Evolutionary conservation across 2,797 vertebrate species (phyloP).

Genomic region (Eupleurogrammus muticus): DNA sequence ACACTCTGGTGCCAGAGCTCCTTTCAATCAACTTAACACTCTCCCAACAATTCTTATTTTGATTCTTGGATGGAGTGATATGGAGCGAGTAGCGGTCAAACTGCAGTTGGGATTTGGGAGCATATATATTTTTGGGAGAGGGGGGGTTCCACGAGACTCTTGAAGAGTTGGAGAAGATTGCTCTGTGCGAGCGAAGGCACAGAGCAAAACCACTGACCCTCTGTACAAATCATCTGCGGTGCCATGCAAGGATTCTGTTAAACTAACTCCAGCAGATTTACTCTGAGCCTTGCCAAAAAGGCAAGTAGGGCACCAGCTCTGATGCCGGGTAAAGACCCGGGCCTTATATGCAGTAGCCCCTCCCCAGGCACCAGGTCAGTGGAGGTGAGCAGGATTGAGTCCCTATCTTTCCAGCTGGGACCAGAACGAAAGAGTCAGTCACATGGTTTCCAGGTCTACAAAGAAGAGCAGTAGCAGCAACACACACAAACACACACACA

Average conservation of each 20-base stretch:
- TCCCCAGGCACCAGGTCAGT: constrained; percentile 45
- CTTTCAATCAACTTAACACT: background rate
- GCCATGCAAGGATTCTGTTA: constrained; percentile 40
- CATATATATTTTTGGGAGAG: constrained; percentile 10
- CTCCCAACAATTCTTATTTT: constrained; percentile 5
- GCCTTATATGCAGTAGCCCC: constrained; percentile 47
- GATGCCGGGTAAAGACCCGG: constrained; percentile 32
- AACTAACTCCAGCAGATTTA: constrained; percentile 48
- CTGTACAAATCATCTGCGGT: constrained; percentile 47
- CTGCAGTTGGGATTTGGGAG: constrained; percentile 38
- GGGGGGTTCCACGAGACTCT: constrained; percentile 33
- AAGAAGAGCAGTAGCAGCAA: constrained; percentile 44
- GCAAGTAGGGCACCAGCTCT: constrained; percentile 40
- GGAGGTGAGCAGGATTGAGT: constrained; percentile 22
- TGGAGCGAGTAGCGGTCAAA: constrained; percentile 27
- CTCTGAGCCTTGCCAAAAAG: constrained; percentile 54
- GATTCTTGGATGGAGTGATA: constrained; percentile 41
- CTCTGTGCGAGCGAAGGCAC: constrained; percentile 57
- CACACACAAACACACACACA: constrained; percentile 10
- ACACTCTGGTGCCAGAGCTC: constrained; percentile 11
- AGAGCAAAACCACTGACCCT: constrained; percentile 65
- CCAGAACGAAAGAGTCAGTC: constrained; percentile 40
- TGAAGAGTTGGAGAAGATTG: constrained; percentile 48
- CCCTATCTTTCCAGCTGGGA: constrained; percentile 34
- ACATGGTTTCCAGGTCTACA: constrained; percentile 42